Base-by-base conservation (phyloP, 2,113 vertebrate genomes). In the Patagioenas fasciata region DNA sequence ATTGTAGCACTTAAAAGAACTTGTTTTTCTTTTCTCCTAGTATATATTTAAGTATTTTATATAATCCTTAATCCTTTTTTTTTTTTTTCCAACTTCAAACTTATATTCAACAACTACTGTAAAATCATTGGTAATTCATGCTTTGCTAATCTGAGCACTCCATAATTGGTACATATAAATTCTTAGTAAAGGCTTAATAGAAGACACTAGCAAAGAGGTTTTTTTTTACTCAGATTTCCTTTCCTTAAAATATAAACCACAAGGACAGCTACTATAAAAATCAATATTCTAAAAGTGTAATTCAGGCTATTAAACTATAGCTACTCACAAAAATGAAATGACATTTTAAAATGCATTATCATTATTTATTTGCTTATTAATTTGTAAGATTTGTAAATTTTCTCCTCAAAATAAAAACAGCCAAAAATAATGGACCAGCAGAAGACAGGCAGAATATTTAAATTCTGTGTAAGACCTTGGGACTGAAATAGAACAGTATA, bases 41-140 rank as follows among this genome's bases (percentile, higher is more conserved):
- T 60, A 53, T 85, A 57, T 93, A 50, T 92, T 65, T 88, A 90
- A 93, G 50, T 72, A 87, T 90, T 95, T 85, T 88, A 72, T 83
- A 48, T 58, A 87, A 90, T 50, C 5, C 8, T 78, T 47, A 47
- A 47, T 19, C 18, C 44, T 62, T 67, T 40, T 7, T 88, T 75
- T 54, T 44, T 31, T 65, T 38, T 47, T 66, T 5, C n/a, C n/a
- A 25, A 53, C 19, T 81, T 74, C 51, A 83, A 81, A 88, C 13
- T 1, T 4, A 38, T 88, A 83, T 88, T 87, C 83, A 79, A 13
- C 77, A 88, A 57, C 31, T 91, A 42, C 47, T 53, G 36, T 88
- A 60, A 83, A 81, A 91, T 32, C 42, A 73, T 34, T 61, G 38
- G 34, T 65, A 91, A 56, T 83, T 72, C 26, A 51, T 65, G 34